phyloP scores from a whole-genome alignment of 2,888 invertebrate species.

The Dendrolimus houi region DNA sequence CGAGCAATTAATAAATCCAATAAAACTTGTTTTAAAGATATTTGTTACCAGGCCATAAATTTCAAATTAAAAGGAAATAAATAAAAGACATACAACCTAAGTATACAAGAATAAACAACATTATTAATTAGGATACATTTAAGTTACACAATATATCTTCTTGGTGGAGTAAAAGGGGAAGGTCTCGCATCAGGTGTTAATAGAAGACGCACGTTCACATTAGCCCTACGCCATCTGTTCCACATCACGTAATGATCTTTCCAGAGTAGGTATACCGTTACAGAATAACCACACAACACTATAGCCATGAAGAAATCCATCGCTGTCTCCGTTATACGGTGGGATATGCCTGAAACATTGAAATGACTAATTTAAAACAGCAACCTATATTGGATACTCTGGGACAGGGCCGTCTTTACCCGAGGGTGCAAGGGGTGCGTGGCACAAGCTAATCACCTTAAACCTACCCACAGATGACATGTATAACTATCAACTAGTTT shows the following conservation, averaged over 20 bases:
- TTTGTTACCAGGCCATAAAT: no score
- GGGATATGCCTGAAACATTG: slow-evolving; percentile 55
- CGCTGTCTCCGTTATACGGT: slow-evolving; percentile 76
- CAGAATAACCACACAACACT: slow-evolving; percentile 78
- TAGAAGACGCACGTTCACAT: slow-evolving; percentile 78
- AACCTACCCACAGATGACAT: no score
- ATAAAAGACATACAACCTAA: no score
- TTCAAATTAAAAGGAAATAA: no score
- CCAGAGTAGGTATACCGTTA: slow-evolving; percentile 79
- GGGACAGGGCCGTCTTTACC: no score
- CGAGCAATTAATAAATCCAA: no score
- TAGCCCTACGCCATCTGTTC: slow-evolving; percentile 81
- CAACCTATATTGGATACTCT: no score
- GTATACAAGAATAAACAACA: slow-evolving; percentile 31
- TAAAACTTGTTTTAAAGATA: no score
- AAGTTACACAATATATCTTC: slow-evolving; percentile 30
- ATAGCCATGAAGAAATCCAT: slow-evolving; percentile 79
- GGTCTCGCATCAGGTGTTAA: slow-evolving; percentile 69
- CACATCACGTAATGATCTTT: slow-evolving; percentile 82
- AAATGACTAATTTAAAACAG: no score
- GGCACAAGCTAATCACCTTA: no score
- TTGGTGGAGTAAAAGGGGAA: slow-evolving; percentile 56
- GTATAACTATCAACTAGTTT: no score
- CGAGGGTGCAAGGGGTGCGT: no score
- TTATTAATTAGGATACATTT: slow-evolving; percentile 15